phyloP scores from a whole-genome alignment of 2,113 vertebrate genomes.

The Lasiurus cinereus region DNA sequence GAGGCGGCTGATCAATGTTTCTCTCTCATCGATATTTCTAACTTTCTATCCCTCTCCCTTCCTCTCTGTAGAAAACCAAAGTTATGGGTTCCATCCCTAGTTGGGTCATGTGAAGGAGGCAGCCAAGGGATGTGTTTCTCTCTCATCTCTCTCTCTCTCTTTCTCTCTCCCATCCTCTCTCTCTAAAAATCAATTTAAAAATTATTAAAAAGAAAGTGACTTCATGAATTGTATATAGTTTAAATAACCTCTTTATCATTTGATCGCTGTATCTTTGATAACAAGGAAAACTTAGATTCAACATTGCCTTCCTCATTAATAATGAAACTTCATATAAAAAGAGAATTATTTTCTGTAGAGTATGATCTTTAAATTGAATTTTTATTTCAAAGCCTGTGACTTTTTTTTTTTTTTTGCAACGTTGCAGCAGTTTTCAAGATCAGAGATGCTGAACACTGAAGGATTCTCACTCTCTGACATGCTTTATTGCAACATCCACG shows the following conservation, averaged over 20 bases:
- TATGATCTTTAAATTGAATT: neutral
- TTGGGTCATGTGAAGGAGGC: neutral
- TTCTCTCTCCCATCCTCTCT: too few relatives aligned
- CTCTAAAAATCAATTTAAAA: neutral
- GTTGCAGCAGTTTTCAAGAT: neutral
- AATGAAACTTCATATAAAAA: neutral
- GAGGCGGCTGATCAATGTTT: too few relatives aligned
- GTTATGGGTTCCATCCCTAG: too few relatives aligned
- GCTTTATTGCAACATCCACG: neutral
- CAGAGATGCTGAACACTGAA: neutral
- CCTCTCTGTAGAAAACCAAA: too few relatives aligned
- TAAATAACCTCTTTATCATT: slow-evolving; percentile 13
- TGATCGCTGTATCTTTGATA: neutral
- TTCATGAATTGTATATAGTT: neutral
- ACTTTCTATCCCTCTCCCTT: too few relatives aligned
- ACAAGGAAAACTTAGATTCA: neutral
- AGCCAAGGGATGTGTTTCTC: neutral
- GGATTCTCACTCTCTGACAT: neutral
- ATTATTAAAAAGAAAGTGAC: neutral
- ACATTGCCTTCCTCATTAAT: neutral
- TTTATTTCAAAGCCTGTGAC: neutral
- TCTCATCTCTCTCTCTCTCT: too few relatives aligned
- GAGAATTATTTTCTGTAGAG: neutral
- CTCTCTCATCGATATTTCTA: too few relatives aligned
- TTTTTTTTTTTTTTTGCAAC: neutral